Evolutionary conservation across 30 jellyfish, hydroid and myxozoan genomes (phyloP).

Genomic region (Aurelia coerulea): DNA sequence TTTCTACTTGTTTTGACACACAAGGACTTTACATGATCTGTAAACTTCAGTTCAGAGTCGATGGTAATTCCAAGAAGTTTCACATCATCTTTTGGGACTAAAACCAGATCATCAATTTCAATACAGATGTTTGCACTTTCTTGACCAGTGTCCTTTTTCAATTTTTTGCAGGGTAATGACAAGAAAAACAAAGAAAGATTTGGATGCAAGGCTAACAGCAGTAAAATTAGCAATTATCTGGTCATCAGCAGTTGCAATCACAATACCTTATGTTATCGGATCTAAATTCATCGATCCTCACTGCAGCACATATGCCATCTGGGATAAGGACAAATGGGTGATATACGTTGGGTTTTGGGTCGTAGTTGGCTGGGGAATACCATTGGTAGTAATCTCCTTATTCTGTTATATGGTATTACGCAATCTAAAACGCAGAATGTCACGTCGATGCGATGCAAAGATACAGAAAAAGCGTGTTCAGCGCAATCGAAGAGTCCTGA

Average conservation of each 20-base stretch:
- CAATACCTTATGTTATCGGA: constrained; percentile 43
- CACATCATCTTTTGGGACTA: too few species aligned
- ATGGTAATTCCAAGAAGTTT: too few species aligned
- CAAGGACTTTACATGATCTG: too few species aligned
- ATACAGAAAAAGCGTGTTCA: constrained; percentile 26
- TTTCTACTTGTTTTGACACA: too few species aligned
- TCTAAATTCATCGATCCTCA: neutral
- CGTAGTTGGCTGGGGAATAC: constrained; percentile 59
- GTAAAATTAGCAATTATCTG: constrained; percentile 12
- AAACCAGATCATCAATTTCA: too few species aligned
- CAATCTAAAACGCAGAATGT: constrained; percentile 4
- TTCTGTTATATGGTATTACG: constrained; percentile 31
- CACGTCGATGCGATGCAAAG: neutral
- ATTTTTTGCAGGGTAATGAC: constrained; percentile 4
- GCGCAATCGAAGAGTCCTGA: constrained; percentile 42
- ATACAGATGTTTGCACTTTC: too few species aligned
- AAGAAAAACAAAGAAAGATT: neutral
- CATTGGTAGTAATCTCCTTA: constrained; percentile 4
- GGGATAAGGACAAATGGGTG: constrained; percentile 17
- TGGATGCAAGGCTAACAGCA: constrained; percentile 7
- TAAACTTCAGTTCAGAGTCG: too few species aligned
- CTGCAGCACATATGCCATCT: constrained; percentile 17
- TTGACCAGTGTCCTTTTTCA: too few species aligned
- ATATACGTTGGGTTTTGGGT: constrained; percentile 52
- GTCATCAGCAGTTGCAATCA: constrained; percentile 28